Conservation (phyloP, 2,797 vertebrate genomes). For the Hypotaenidia philippensis region DNA sequence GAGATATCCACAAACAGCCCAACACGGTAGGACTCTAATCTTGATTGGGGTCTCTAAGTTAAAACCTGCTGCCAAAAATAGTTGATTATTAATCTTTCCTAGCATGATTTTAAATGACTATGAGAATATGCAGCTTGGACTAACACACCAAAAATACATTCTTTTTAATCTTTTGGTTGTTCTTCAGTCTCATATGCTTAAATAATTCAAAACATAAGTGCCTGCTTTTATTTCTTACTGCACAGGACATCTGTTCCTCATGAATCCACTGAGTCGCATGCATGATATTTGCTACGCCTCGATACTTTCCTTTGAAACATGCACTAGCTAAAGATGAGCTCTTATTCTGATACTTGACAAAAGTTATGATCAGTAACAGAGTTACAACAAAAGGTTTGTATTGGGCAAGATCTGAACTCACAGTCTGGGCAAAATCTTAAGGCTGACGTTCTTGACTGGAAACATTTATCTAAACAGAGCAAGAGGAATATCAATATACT, state of each 20-base stretch:
- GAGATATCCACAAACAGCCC: not conserved
- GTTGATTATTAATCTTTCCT: not conserved
- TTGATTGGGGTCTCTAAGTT: not conserved
- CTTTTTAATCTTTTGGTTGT: not conserved
- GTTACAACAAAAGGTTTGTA: not conserved
- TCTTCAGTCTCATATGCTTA: not conserved
- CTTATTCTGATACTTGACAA: constrained; percentile 17
- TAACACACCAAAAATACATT: not conserved
- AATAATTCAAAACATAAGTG: constrained; percentile 37
- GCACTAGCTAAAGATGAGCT: not conserved
- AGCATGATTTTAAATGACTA: not conserved
- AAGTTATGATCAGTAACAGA: not conserved
- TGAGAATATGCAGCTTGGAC: not conserved
- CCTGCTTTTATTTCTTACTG: not conserved
- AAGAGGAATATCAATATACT: not conserved
- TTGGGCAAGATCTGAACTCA: not conserved
- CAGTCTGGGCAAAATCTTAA: not conserved
- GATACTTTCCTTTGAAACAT: constrained; percentile 15
- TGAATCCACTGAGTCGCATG: not conserved
- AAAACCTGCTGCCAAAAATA: not conserved
- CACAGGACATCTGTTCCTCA: constrained; percentile 43
- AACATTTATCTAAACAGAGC: not conserved
- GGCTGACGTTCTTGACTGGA: constrained; percentile 1
- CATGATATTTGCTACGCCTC: not conserved
- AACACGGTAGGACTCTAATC: not conserved